Base-by-base conservation (phyloP, 2,797 vertebrate species). In the Lepilemur ruficaudatus region DNA sequence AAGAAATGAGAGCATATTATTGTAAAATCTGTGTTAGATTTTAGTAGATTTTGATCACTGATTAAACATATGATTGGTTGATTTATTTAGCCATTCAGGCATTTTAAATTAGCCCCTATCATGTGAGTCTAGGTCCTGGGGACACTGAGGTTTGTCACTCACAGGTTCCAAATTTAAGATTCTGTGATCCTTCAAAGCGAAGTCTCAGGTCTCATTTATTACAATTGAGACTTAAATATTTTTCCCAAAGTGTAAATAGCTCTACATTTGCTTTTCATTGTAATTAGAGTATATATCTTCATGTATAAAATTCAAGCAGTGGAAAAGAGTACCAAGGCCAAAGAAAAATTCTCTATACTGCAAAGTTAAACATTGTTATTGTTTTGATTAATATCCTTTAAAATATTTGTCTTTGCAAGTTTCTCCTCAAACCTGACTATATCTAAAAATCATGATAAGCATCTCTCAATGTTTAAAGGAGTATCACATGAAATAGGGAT, bases 231-330 rank as follows among this genome's bases (percentile, higher is more conserved):
- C 43, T 91, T 93, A 59, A 52, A 65, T 75, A 30, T 78, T 69
- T 95, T 89, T 69, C 32, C 15, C 52, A 70, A 89, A 88, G 13
- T 80, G 11, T 82, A 82, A 83, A 88, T 59, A 63, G 22, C 9
- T 43, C 63, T 76, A 32, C 14, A 23, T 89, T 35, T 86, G 50
- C 32, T 91, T 89, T 90, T 73, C 8, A 43, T 86, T 65, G 4
- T 59, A 67, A 78, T 91, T 85, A 67, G 30, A 61, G 61, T 65
- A n/a, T 35, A 79, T 94, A 57, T 73, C 63, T 65, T 84, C 22
- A 28, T 63, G 38, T 57, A n/a, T 91, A 79, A 41, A 76, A 81
- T 65, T 88, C n/a, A 95, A 93, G 32, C 85, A 80, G 59, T 80
- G 30, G 18, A 57, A 57, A 59, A 89, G 52, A 80, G 67, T 41